phyloP scores from a whole-genome alignment of 2,113 vertebrate genomes.

The Passerina amoena region DNA sequence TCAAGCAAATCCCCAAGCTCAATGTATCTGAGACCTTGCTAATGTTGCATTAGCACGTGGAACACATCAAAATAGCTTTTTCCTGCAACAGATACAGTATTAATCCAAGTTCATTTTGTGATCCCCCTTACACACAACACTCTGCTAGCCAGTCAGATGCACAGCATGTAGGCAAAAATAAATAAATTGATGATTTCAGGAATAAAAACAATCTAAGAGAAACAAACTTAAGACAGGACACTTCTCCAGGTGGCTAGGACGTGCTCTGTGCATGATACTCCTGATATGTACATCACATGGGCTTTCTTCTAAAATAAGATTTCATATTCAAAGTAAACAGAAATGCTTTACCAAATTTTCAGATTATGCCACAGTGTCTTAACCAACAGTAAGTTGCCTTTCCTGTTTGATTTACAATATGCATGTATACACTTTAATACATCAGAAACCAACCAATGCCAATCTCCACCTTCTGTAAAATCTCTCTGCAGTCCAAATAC shows the following conservation, averaged over 20 bases:
- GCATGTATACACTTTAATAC: not conserved
- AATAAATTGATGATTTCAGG: not conserved
- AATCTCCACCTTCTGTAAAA: not conserved
- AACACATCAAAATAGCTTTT: not conserved
- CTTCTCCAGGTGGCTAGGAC: not conserved
- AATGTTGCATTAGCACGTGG: not conserved
- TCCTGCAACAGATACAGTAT: not conserved
- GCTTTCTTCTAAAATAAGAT: not conserved
- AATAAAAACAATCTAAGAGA: not conserved
- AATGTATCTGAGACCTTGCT: not conserved
- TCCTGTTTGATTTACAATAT: not conserved
- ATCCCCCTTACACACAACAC: accelerated
- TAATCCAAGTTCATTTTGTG: not conserved
- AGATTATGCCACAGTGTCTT: not conserved
- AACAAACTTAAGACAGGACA: not conserved
- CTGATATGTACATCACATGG: accelerated
- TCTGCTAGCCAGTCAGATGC: not conserved
- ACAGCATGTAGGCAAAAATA: not conserved
- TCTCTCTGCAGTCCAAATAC: not conserved
- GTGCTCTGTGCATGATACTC: not conserved
- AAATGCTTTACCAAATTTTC: not conserved
- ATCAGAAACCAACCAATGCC: not conserved
- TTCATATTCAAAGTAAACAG: not conserved
- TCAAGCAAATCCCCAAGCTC: not conserved
- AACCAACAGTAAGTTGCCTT: not conserved